Base-by-base conservation (phyloP, 2,888 invertebrate genomes). In the Argynnis bischoffii region DNA sequence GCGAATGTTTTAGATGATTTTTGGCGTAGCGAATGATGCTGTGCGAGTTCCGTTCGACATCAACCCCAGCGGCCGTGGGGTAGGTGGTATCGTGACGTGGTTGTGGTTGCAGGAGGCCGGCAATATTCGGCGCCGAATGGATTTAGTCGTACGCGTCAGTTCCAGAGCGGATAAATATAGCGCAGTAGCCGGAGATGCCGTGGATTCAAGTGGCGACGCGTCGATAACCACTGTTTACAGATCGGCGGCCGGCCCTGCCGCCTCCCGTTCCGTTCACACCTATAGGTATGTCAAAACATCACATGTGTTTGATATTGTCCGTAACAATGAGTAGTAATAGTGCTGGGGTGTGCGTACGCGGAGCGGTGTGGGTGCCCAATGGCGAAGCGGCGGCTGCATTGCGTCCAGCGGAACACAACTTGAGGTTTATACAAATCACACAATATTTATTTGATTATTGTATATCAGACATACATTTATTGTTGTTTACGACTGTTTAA, bases 161-260 rank as follows among this genome's bases (percentile, higher is more conserved):
- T 88, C 89, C 90, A 89, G 84, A 81, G 83, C 83, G 88, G 90
- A 88, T 91, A 91, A 90, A 88, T 90, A 89, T 91, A 91, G 90
- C 88, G 84, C 87, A 82, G 85, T 85, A 82, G 88, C 87, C 88
- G 86, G 86, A 83, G 89, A 86, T 87, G 86, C 86, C 88, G 84
- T 78, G 83, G 83, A 87, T 87, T 88, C 88, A 86, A 90, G 90
- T 88, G 90, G 84, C 89, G 89, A 88, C 87, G 85, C 88, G 87
- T 87, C 90, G 87, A 88, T 90, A 89, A 86, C 88, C 87, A 89
- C 89, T 90, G 90, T 90, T 92, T 91, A 91, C 90, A 90, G 89
- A 88, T 89, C 88, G 87, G 84, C 89, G 87, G 89, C 87, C 85
- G 88, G 81, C 88, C 88, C 88, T 89, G 88, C 88, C 88, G 88